Conservation (phyloP, 1,140 invertebrate species). For the Drosophila bocqueti region DNA sequence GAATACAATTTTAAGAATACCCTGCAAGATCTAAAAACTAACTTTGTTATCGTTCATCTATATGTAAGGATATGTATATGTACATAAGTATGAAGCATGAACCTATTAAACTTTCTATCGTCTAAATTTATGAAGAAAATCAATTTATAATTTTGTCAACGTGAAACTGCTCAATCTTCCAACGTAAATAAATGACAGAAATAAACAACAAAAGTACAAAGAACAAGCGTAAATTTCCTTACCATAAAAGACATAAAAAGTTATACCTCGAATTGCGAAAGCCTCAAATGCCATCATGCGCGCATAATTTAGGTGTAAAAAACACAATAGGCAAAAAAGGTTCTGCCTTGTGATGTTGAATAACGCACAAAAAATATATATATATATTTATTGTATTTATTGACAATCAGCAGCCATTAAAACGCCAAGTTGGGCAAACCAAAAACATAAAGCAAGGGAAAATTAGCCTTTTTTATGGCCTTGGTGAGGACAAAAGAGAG, state of each 20-base stretch:
- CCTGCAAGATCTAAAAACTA: too few relatives aligned
- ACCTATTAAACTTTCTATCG: too few relatives aligned
- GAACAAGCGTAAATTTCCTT: constrained; percentile 17
- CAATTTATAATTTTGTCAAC: neutral
- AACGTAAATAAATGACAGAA: constrained; percentile 3
- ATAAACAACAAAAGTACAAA: constrained; percentile 6
- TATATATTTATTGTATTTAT: constrained; percentile 47
- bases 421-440: constrained; percentile 32
- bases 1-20: too few relatives aligned
- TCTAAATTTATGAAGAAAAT: neutral
- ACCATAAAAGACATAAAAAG: constrained; percentile 54
- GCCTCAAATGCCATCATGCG: constrained; percentile 52
- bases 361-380: constrained; percentile 22
- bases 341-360: constrained; percentile 30
- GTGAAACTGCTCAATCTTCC: neutral
- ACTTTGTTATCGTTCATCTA: too few relatives aligned
- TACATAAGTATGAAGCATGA: too few relatives aligned
- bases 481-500: constrained; percentile 22
- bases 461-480: constrained; percentile 45
- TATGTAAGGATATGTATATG: too few relatives aligned
- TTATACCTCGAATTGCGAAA: constrained; percentile 29
- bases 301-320: constrained; percentile 46
- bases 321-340: constrained; percentile 53
- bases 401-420: constrained; percentile 64
- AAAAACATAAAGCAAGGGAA: constrained; percentile 22